Percentiles rank a stretch among this genome's conserved stretches.
These are phyloP conservation scores for Troglohyphantes excavatus DNA, from an alignment of 2,888 invertebrate species.

Conservation along the genomic window DNA sequence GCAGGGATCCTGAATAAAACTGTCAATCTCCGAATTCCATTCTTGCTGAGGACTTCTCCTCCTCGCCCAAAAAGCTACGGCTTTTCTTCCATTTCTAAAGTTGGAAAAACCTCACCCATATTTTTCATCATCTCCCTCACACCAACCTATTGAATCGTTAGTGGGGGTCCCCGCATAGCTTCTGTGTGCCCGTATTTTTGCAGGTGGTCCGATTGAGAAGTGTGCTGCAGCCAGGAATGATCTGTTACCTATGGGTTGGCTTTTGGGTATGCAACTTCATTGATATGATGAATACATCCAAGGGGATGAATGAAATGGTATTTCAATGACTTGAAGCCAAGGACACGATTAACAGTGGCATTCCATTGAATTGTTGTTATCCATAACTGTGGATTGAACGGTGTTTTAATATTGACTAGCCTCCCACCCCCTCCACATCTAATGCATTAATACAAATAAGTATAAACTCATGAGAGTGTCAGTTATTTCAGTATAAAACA, in stretches of 20 bases:
- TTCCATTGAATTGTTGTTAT: background rate
- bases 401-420: too few species aligned
- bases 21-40: conserved; percentile 29
- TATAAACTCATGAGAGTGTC: too few species aligned
- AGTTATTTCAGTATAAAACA: too few species aligned
- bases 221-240: background rate
- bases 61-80: background rate
- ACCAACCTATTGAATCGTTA: conserved; percentile 5
- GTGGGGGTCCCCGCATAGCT: background rate
- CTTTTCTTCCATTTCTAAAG: conserved; percentile 10
- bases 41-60: background rate
- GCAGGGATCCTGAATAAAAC: conserved; percentile 1
- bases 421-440: too few species aligned
- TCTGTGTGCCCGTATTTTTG: conserved; percentile 42
- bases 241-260: background rate
- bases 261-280: background rate
- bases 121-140: conserved; percentile 10
- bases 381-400: background rate
- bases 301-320: background rate
- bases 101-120: conserved; percentile 34
- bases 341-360: background rate
- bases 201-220: conserved; percentile 50
- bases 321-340: background rate
- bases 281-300: conserved; percentile 1
- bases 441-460: too few species aligned